Base-by-base conservation (phyloP, 1,140 invertebrate species). In the Apis dorsata region DNA sequence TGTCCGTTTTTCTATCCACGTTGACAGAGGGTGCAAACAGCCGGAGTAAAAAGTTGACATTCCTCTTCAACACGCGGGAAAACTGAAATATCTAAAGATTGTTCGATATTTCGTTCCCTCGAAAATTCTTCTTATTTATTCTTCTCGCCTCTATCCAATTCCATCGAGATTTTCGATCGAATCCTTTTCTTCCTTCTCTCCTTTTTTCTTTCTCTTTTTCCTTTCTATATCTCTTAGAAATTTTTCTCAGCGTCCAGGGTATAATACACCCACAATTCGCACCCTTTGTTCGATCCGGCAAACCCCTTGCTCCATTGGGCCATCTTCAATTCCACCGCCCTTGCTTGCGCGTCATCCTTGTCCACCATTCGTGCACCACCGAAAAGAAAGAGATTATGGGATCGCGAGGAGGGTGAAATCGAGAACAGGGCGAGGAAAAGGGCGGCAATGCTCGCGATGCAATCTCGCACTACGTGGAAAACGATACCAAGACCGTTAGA, bases 391-490 rank as follows among this genome's bases (percentile, higher is more conserved):
- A 87, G 71, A 82, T 70, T 65, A 77, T 70, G 57, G 44, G n/a
- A 21, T 44, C 9, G 15, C 63, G 21, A 63, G 49, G 53, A 49
- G 69, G 62, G 74, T 86, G 85, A 80, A 77, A 71, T 69, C 79
- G 84, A 84, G 60, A 76, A 65, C 62, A 59, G 65, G 51, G 28
- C 49, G 63, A 57, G 49, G 71, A 75, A 75, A 66, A 66, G 76
- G 34, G 34, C 5, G 34, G 34, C 0, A 4, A 53, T 55, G 76
- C 69, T 79, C 82, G 34, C 5, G 85, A 87, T 85, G 86, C 86
- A 89, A 90, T 90, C 86, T 89, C 88, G 77, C 73, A 62, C 81
- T 79, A 79, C 72, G 83, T 83, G 69, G 86, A 89, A 44, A 90
- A 79, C 88, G 87, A 90, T 90, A 90, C 85, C 51, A 82, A 80